Conservation (phyloP, 2,797 vertebrate genomes). For the Lithobates sylvaticus region DNA sequence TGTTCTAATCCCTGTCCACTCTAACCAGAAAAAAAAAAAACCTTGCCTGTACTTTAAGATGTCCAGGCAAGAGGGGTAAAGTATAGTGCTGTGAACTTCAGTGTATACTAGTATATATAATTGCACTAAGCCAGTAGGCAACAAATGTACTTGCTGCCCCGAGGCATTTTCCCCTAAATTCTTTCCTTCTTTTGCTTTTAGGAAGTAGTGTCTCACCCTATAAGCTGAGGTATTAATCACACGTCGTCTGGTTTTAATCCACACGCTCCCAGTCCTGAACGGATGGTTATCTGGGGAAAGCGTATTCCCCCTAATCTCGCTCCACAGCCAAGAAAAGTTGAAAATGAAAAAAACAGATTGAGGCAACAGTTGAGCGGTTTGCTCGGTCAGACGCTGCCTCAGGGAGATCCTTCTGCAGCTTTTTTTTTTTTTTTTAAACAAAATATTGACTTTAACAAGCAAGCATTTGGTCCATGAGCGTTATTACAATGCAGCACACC, state of each 20-base stretch:
- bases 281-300: slow-evolving; percentile 81
- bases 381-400: slow-evolving; percentile 72
- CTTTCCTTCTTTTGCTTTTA: slow-evolving; percentile 71
- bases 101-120: background rate
- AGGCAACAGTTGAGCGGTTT: slow-evolving; percentile 66
- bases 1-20: too few species aligned
- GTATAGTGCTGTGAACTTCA: background rate
- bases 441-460: slow-evolving; percentile 70
- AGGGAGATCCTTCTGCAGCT: slow-evolving; percentile 74
- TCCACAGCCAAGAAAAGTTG: slow-evolving; percentile 76
- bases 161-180: slow-evolving; percentile 11
- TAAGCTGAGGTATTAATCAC: slow-evolving; percentile 84
- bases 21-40: too few species aligned
- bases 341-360: slow-evolving; percentile 83
- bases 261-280: slow-evolving; percentile 79
- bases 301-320: slow-evolving; percentile 80
- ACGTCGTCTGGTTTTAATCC: slow-evolving; percentile 84
- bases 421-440: slow-evolving; percentile 70
- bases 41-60: too few species aligned
- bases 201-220: slow-evolving; percentile 80
- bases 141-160: slow-evolving; percentile 23
- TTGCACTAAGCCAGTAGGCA: background rate
- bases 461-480: slow-evolving; percentile 13
- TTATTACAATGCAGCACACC: slow-evolving; percentile 12
- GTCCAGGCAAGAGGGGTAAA: background rate